Conservation (phyloP, 2,888 invertebrate genomes). For the Spisula solida region DNA sequence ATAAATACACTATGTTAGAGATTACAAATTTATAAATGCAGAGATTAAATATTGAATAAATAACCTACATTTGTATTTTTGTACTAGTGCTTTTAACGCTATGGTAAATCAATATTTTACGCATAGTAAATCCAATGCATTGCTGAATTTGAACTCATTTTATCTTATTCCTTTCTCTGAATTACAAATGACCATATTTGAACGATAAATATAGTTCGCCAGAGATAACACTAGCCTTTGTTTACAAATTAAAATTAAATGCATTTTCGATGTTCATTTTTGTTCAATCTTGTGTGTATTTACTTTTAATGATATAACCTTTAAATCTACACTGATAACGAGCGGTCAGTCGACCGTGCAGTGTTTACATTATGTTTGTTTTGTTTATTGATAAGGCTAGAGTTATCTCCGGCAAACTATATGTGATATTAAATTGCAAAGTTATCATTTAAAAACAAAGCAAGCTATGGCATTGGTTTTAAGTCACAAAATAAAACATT, state of each 20-base stretch:
- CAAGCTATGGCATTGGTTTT: neutral
- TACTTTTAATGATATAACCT: no score
- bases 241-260: no score
- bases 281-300: no score
- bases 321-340: no score
- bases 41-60: slow-evolving; percentile 2
- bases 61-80: neutral
- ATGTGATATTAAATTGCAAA: neutral
- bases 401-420: no score
- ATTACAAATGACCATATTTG: neutral
- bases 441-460: neutral
- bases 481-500: neutral
- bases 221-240: no score
- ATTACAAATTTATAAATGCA: slow-evolving; percentile 9
- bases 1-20: neutral
- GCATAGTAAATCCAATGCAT: neutral
- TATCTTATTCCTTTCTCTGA: no score
- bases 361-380: no score
- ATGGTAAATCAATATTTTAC: neutral
- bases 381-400: no score
- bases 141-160: neutral
- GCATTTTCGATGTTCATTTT: no score
- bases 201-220: neutral
- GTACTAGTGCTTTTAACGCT: neutral
- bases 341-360: no score